phyloP scores from a whole-genome alignment of 2,888 invertebrate genomes.

The Meta bourneti region DNA sequence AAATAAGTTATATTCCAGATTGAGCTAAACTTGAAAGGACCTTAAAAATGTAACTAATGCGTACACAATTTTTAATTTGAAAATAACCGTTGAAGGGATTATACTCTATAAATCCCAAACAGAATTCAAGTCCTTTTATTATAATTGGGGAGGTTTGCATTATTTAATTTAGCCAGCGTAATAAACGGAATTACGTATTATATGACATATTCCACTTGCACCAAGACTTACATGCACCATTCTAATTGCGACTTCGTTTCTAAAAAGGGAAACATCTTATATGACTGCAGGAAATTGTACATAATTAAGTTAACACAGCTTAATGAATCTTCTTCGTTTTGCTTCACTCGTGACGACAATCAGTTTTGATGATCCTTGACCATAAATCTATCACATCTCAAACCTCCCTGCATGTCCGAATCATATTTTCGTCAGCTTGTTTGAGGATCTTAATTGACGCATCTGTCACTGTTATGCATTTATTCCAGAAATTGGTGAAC shows the following conservation, averaged over 20 bases:
- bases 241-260: neutral
- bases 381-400: constrained; percentile 1
- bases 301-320: neutral
- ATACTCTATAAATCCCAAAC: too few relatives aligned
- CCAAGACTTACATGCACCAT: neutral
- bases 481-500: constrained; percentile 1
- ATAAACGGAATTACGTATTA: neutral
- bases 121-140: too few relatives aligned
- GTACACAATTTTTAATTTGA: too few relatives aligned
- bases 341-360: neutral
- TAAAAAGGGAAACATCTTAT: neutral
- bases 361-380: neutral
- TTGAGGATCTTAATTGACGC: constrained; percentile 6
- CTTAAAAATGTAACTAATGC: too few relatives aligned
- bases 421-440: neutral
- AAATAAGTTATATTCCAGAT: too few relatives aligned
- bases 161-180: too few relatives aligned
- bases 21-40: too few relatives aligned
- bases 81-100: too few relatives aligned
- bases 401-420: neutral
- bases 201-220: neutral
- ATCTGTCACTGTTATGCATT: neutral
- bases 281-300: neutral
- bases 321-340: neutral
- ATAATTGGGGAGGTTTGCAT: too few relatives aligned